phyloP scores from a whole-genome alignment of 53 echinoderm and acorn worm species.

The Arbacia lixula region DNA sequence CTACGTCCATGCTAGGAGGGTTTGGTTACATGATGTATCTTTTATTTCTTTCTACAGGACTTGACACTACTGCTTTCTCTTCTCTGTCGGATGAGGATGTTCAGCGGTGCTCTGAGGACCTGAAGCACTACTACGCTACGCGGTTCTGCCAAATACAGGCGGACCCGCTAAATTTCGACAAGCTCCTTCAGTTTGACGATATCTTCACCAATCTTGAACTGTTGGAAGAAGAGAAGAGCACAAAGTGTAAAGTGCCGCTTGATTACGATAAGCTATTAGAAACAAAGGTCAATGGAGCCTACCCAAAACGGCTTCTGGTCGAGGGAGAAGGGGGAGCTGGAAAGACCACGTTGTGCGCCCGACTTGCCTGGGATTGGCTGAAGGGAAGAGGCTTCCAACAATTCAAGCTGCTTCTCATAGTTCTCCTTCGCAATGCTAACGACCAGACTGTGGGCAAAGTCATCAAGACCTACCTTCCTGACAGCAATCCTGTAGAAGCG shows the following conservation, averaged over 20 bases:
- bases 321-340: not conserved
- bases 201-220: not conserved
- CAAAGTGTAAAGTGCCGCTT: not conserved
- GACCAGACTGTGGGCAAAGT: not conserved
- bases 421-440: not conserved
- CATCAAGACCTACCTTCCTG: not conserved
- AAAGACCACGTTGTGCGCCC: not conserved
- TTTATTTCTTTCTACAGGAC: no score
- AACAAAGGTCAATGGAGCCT: not conserved
- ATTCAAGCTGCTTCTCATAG: not conserved
- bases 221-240: not conserved
- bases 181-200: not conserved
- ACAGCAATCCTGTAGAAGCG: not conserved
- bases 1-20: no score
- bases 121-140: not conserved
- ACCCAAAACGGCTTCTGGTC: not conserved
- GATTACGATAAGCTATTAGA: not conserved
- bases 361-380: not conserved
- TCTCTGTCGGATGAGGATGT: not conserved
- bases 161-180: not conserved
- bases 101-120: not conserved
- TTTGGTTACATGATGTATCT: no score
- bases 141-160: not conserved
- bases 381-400: not conserved
- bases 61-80: no score